Percentiles rank a stretch among this genome's conserved stretches.
Conservation (phyloP, 2,113 vertebrate genomes). For the Nansenia antarctica region DNA sequence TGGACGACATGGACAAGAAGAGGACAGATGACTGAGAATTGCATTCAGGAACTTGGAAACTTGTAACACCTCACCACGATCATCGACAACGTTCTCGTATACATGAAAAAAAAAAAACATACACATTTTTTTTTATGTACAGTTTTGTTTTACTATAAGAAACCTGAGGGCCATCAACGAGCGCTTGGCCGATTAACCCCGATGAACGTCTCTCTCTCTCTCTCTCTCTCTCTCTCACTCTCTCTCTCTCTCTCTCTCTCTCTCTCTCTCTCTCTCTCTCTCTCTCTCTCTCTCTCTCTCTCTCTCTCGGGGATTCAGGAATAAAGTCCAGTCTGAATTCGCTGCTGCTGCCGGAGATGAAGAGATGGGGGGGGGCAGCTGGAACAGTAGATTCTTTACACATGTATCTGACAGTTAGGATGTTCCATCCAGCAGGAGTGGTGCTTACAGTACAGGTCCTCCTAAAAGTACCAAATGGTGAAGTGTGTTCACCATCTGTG, state of each 20-base stretch:
- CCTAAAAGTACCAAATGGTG: conserved; percentile 50
- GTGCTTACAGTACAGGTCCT: conserved; percentile 46
- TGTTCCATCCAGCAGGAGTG: conserved; percentile 51
- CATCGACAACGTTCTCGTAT: conserved; percentile 45
- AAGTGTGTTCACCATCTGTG: conserved; percentile 60
- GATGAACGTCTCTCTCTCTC: conserved; percentile 17
- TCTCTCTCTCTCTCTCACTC: no score
- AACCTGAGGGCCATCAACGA: conserved; percentile 63
- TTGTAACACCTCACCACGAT: conserved; percentile 48
- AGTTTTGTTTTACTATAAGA: conserved; percentile 53
- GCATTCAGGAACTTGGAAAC: conserved; percentile 41
- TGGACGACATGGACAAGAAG: conserved; percentile 24
- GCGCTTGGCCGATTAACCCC: background rate
- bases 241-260: no score
- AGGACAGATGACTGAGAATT: conserved; percentile 18
- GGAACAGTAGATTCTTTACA: no score
- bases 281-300: conserved; percentile 30
- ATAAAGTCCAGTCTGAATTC: conserved; percentile 26
- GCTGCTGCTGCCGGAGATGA: background rate
- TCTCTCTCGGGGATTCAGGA: background rate
- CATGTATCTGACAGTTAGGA: conserved; percentile 12
- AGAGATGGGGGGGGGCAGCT: background rate
- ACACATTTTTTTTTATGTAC: conserved; percentile 59
- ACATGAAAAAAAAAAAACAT: conserved; percentile 51
- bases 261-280: no score